Evolutionary conservation across 64 coral and sea anemone species (phyloP).

Genomic region (Astreopora myriophthalma): DNA sequence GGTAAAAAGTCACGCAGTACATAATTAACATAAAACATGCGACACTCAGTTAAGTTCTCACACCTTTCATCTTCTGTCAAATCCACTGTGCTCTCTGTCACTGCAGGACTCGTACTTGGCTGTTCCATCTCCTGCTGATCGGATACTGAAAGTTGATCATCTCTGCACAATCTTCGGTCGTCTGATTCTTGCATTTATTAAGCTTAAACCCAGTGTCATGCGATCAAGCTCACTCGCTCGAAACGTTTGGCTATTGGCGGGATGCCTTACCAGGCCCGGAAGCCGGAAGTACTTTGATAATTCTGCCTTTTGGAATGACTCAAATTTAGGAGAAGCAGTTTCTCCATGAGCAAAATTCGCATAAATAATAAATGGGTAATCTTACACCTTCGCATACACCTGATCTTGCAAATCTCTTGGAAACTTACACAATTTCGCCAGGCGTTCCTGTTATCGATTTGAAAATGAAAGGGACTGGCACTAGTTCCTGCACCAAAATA

Average conservation of each 20-base stretch:
- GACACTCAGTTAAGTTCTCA: not conserved
- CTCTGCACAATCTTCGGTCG: not conserved
- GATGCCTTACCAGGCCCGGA: not conserved
- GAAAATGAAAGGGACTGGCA: not conserved
- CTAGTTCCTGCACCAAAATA: conserved; percentile 21
- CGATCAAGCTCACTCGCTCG: not conserved
- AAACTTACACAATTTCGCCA: not conserved
- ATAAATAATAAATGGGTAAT: not conserved
- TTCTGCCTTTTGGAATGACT: not conserved
- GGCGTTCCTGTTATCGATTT: conserved; percentile 8
- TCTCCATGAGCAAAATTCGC: not conserved
- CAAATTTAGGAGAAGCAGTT: not conserved
- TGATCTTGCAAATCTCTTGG: not conserved
- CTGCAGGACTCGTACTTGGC: not conserved
- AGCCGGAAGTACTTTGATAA: not conserved
- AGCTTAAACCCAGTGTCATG: not conserved
- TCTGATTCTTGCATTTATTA: conserved; percentile 7
- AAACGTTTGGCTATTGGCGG: not conserved
- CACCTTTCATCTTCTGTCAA: conserved; percentile 35
- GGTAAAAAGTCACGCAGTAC: not conserved
- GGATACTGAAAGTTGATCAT: not conserved
- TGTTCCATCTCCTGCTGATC: not conserved
- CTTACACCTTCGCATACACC: not conserved
- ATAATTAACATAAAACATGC: not conserved
- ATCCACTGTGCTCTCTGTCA: not conserved